phyloP scores from a whole-genome alignment of 2,797 vertebrate species.

The Spheniscus humboldti region DNA sequence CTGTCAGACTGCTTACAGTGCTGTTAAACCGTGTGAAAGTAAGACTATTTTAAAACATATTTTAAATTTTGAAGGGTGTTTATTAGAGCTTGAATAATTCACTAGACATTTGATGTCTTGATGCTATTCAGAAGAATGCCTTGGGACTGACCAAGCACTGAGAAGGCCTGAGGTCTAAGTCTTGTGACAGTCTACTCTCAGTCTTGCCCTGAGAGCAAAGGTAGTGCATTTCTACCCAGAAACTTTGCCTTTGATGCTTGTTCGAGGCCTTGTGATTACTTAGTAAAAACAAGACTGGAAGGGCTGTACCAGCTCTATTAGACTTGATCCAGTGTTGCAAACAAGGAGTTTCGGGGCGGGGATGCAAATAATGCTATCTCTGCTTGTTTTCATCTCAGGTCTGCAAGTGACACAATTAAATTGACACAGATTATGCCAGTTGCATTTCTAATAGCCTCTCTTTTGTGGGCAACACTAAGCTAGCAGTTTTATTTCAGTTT shows the following conservation, averaged over 20 bases:
- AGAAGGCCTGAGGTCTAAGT: not conserved
- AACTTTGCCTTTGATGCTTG: not conserved
- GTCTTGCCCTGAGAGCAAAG: not conserved
- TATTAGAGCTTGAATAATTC: not conserved
- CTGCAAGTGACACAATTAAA: not conserved
- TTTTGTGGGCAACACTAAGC: not conserved
- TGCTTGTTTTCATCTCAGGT: not conserved
- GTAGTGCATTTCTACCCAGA: not conserved
- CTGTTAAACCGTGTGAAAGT: slow-evolving; percentile 78
- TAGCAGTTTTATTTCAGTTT: not conserved
- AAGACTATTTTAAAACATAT: slow-evolving; percentile 62
- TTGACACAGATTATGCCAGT: not conserved
- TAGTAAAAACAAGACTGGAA: not conserved
- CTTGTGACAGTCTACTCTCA: not conserved
- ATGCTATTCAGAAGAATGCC: not conserved
- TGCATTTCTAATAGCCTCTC: not conserved
- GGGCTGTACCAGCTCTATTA: not conserved
- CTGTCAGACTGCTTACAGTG: slow-evolving; percentile 72
- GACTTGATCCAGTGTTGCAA: not conserved
- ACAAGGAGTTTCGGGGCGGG: not conserved
- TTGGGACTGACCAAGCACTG: not conserved
- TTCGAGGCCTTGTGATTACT: not conserved
- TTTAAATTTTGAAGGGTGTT: slow-evolving; percentile 16
- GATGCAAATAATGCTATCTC: not conserved
- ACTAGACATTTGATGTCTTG: not conserved